A percentile compares a stretch with the other conserved stretches of the same genome.
phyloP scores from a whole-genome alignment of 2,888 invertebrate genomes.

The Leptopilina syphax region DNA sequence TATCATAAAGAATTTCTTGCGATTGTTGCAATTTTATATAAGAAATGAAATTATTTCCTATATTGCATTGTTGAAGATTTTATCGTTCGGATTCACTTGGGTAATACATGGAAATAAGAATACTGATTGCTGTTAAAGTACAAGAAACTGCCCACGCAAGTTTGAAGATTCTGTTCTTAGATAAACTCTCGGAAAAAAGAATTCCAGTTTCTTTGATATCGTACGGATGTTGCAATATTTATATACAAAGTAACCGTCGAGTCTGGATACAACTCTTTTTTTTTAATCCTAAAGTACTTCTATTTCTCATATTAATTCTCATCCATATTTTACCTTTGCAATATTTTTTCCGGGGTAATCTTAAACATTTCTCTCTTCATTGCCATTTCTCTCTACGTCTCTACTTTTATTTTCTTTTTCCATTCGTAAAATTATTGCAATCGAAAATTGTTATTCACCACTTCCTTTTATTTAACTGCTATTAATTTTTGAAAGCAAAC shows the following conservation, averaged over 20 bases:
- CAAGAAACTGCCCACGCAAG: slow-evolving; percentile 26
- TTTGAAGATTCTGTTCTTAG: background rate
- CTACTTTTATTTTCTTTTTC: no score
- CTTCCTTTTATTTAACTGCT: no score
- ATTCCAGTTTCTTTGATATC: slow-evolving; percentile 30
- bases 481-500: no score
- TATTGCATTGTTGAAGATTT: background rate
- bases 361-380: no score
- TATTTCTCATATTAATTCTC: no score
- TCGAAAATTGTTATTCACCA: no score
- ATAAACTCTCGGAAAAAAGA: slow-evolving; percentile 5
- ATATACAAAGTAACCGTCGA: slow-evolving; percentile 1
- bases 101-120: slow-evolving; percentile 36
- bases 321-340: no score
- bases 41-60: background rate
- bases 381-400: no score
- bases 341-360: no score
- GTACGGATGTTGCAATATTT: slow-evolving; percentile 1
- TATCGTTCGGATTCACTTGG: slow-evolving; percentile 26
- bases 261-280: background rate
- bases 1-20: background rate
- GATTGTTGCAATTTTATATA: background rate
- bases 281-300: background rate
- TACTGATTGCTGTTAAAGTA: slow-evolving; percentile 1
- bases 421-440: no score